A percentile compares a stretch with the other conserved stretches of the same genome.
phyloP scores from a whole-genome alignment of 2,888 invertebrate genomes.

The Ormia ochracea region DNA sequence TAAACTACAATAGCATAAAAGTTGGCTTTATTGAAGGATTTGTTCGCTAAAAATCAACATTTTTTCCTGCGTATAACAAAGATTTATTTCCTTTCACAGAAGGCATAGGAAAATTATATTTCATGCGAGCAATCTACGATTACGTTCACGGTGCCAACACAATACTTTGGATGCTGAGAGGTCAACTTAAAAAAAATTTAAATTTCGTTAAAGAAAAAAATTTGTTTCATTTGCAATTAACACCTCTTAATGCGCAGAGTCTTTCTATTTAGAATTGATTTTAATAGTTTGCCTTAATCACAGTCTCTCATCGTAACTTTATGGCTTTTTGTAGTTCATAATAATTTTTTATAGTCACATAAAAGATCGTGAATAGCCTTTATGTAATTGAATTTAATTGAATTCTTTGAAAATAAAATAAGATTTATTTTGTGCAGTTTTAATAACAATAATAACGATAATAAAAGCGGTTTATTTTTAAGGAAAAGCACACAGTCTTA shows the following conservation, averaged over 20 bases:
- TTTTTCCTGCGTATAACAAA: too few species aligned
- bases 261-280: not conserved
- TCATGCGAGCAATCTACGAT: too few species aligned
- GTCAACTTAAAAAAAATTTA: too few species aligned
- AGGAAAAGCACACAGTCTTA: conserved; percentile 19
- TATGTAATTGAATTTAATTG: conserved; percentile 57
- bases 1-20: too few species aligned
- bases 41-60: too few species aligned
- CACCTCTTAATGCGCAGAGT: not conserved
- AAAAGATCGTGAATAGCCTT: conserved; percentile 21
- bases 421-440: conserved; percentile 48
- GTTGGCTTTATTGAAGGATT: too few species aligned
- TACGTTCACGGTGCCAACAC: too few species aligned
- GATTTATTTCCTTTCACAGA: too few species aligned
- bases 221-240: not conserved
- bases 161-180: too few species aligned
- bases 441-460: conserved; percentile 28
- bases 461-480: conserved; percentile 41
- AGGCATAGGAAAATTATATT: too few species aligned
- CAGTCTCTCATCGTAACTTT: conserved; percentile 8
- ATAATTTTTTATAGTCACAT: conserved; percentile 23
- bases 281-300: not conserved
- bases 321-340: conserved; percentile 12
- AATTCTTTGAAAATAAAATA: conserved; percentile 52
- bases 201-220: too few species aligned